Percentiles rank a stretch among this genome's conserved stretches.
Conservation (phyloP, 2,113 vertebrate species). For the Zosterops hypoxanthus region DNA sequence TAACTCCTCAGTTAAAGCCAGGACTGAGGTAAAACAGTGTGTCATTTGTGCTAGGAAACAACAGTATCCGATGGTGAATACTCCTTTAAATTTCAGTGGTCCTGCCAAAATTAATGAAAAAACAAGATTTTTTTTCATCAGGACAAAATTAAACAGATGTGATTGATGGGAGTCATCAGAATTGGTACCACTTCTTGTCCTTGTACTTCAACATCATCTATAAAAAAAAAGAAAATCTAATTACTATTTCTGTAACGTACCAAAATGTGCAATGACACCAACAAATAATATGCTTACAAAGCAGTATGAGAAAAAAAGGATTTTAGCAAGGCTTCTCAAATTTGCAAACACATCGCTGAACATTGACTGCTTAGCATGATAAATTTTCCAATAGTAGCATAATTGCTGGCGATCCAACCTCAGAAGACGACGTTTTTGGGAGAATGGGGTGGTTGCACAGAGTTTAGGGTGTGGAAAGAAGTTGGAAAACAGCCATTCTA, state of each 20-base stretch:
- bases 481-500: not conserved
- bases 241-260: not conserved
- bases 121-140: constrained; percentile 73
- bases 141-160: constrained; percentile 75
- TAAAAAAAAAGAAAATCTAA: constrained; percentile 7
- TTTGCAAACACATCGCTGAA: not conserved
- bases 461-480: not conserved
- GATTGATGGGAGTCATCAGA: constrained; percentile 82
- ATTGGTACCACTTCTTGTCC: constrained; percentile 99
- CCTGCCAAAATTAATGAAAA: constrained; percentile 78
- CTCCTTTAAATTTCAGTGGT: constrained; percentile 70
- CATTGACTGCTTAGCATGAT: not conserved
- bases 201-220: constrained; percentile 99
- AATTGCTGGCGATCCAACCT: not conserved
- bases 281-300: not conserved
- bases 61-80: constrained; percentile 71
- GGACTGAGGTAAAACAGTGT: constrained; percentile 89
- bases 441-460: not conserved
- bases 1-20: constrained; percentile 82
- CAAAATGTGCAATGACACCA: not conserved
- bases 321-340: not conserved
- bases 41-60: constrained; percentile 91
- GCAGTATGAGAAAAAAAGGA: not conserved
- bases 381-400: not conserved
- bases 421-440: not conserved